These are phyloP conservation scores for Brachionus calyciflorus DNA, from an alignment of 1,140 invertebrate species.

Conservation along the genomic window DNA sequence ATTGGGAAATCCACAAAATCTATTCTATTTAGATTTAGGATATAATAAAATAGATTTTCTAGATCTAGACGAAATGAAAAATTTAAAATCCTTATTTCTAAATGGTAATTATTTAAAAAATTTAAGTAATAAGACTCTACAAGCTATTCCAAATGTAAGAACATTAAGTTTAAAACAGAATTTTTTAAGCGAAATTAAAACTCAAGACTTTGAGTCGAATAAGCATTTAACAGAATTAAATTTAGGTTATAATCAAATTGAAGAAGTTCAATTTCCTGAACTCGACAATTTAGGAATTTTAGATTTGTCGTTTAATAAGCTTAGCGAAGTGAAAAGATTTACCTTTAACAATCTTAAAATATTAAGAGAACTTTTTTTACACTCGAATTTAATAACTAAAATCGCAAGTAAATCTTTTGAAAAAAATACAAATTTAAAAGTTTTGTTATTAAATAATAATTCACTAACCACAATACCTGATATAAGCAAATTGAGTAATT, in stretches of 20 bases:
- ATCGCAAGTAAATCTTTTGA: neutral
- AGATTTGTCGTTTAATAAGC: neutral
- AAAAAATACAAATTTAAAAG: neutral
- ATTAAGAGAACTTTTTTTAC: neutral
- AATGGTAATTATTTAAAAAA: neutral
- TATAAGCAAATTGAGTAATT: neutral
- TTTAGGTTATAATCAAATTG: constrained; percentile 1
- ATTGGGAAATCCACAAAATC: too few relatives aligned
- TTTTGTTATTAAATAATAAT: neutral
- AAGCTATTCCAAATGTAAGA: neutral
- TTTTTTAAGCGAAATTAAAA: neutral
- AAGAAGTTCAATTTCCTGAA: neutral
- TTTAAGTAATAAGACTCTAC: neutral
- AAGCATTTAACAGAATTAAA: neutral
- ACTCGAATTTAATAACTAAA: neutral
- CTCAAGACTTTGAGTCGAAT: neutral
- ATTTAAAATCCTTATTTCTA: neutral
- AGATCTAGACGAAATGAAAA: too few relatives aligned
- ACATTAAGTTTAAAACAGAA: neutral
- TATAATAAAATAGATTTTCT: too few relatives aligned
- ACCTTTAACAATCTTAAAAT: neutral
- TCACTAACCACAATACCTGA: neutral
- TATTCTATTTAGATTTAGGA: too few relatives aligned
- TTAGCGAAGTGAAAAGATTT: neutral
- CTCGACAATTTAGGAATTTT: neutral